These are phyloP conservation scores for Rhinoraja longicauda DNA, from an alignment of 2,797 vertebrate species.

Conservation along the genomic window DNA sequence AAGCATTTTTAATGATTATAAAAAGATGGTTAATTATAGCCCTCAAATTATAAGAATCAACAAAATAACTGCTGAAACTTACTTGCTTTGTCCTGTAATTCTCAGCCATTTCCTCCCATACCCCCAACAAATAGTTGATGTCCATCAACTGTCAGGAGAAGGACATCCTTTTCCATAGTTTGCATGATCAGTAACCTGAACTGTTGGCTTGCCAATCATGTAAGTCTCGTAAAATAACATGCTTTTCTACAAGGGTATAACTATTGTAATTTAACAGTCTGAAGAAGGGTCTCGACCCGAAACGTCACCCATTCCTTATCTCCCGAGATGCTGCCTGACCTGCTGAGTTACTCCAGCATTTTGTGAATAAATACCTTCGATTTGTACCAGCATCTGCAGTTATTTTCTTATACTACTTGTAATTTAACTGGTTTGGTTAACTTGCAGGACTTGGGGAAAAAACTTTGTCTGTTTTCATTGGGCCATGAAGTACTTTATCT, in stretches of 20 bases:
- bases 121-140: not conserved
- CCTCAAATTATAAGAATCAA: not conserved
- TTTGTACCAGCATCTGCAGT: no score
- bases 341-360: no score
- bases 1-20: not conserved
- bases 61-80: not conserved
- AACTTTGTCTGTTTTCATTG: not conserved
- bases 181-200: not conserved
- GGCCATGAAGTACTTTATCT: not conserved
- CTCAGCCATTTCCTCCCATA: not conserved
- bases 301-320: no score
- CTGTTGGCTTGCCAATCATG: not conserved
- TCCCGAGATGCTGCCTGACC: no score
- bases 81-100: not conserved
- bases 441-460: not conserved
- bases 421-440: not conserved
- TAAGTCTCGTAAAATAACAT: not conserved
- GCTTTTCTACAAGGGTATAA: not conserved
- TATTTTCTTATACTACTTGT: no score
- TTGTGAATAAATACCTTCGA: no score
- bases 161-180: not conserved
- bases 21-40: not conserved
- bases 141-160: not conserved
- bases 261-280: not conserved
- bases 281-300: no score